These are phyloP conservation scores for Morpho achilles DNA, from an alignment of 2,888 invertebrate genomes.

Conservation along the genomic window DNA sequence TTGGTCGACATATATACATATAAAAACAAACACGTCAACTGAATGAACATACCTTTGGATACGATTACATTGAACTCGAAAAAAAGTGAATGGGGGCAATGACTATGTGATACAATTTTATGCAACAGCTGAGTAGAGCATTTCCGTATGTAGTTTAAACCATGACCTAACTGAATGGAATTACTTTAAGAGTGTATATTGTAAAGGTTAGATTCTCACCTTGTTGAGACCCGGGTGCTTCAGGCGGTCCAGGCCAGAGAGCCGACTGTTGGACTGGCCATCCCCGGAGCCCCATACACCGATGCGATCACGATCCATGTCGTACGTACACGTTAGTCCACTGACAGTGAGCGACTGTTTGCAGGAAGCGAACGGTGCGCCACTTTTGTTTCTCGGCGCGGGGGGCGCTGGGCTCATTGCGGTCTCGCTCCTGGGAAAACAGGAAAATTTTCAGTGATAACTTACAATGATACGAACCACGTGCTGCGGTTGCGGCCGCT, in stretches of 20 bases:
- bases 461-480: slow-evolving; percentile 44
- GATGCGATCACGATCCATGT: slow-evolving; percentile 81
- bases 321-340: slow-evolving; percentile 53
- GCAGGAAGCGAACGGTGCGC: slow-evolving; percentile 39
- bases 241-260: slow-evolving; percentile 83
- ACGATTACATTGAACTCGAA: no score
- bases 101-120: slow-evolving; percentile 32
- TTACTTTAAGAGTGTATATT: neutral
- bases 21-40: slow-evolving; percentile 37
- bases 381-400: slow-evolving; percentile 62
- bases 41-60: neutral
- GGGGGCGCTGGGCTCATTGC: slow-evolving; percentile 70
- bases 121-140: slow-evolving; percentile 19
- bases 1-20: slow-evolving; percentile 24
- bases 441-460: slow-evolving; percentile 68
- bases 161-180: slow-evolving; percentile 17
- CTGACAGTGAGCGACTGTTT: slow-evolving; percentile 56
- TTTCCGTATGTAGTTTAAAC: slow-evolving; percentile 10
- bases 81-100: slow-evolving; percentile 29
- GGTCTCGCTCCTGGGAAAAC: slow-evolving; percentile 74
- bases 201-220: slow-evolving; percentile 56
- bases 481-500: slow-evolving; percentile 44
- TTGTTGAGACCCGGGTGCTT: slow-evolving; percentile 84
- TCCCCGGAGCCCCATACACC: slow-evolving; percentile 82
- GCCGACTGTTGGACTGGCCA: slow-evolving; percentile 71